phyloP scores from a whole-genome alignment of 2,888 invertebrate genomes.

The Acronicta psi region DNA sequence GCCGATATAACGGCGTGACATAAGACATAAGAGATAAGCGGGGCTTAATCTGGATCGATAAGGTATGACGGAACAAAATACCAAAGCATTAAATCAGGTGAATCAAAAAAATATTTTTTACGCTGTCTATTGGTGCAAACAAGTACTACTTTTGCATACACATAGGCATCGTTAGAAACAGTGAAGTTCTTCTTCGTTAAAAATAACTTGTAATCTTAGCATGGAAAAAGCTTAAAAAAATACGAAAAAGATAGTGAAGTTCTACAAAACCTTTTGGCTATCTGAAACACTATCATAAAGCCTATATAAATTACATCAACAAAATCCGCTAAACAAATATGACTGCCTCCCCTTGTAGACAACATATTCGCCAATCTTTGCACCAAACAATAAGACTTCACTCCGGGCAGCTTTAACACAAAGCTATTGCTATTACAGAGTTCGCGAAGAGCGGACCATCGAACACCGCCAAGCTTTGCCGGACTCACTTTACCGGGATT shows the following conservation, averaged over 20 bases:
- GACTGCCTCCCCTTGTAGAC: not conserved
- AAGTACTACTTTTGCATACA: too few species aligned
- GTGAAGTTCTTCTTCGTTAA: too few species aligned
- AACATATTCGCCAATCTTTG: constrained; percentile 59
- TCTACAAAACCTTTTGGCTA: too few species aligned
- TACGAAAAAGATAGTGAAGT: too few species aligned
- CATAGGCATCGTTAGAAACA: too few species aligned
- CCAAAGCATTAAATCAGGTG: not conserved
- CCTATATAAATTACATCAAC: not conserved
- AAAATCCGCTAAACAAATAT: constrained; percentile 3
- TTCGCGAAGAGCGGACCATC: constrained; percentile 84
- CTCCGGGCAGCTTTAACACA: constrained; percentile 86
- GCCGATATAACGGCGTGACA: constrained; percentile 82
- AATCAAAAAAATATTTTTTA: not conserved
- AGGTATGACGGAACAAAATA: too few species aligned
- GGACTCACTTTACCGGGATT: constrained; percentile 88
- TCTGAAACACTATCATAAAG: not conserved
- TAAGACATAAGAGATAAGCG: constrained; percentile 59
- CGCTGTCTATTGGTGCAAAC: too few species aligned
- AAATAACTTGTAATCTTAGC: too few species aligned
- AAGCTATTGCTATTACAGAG: constrained; percentile 89
- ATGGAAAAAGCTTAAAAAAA: too few species aligned
- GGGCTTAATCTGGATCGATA: constrained; percentile 4
- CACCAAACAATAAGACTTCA: constrained; percentile 80
- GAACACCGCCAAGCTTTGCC: constrained; percentile 84